Evolutionary conservation across 2,113 vertebrate genomes (phyloP), one percentile per base, ranked within the genome.

Genomic region (Pteropus alecto): DNA sequence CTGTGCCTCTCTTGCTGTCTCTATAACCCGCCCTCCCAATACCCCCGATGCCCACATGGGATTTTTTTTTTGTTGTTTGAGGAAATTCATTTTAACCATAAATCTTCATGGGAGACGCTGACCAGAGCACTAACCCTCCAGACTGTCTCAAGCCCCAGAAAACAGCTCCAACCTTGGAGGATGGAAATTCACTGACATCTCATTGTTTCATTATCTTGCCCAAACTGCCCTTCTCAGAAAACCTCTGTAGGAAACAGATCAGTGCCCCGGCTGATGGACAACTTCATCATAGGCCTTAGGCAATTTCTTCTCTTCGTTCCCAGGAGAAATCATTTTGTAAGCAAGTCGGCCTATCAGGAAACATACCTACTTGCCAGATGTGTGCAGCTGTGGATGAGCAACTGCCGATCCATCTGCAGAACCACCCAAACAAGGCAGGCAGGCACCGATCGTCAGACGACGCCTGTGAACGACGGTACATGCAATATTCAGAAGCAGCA

Each of bases 351-450:
- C 87, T 67, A 35, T 77, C 74, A 51, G 86, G 38, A 88, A 74
- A 41, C 60, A 87, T 83, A 97, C 96, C 97, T 96, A 92, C 16
- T 5, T 85, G 51, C 96, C 97, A 98, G 95, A 94, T 97, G 95
- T 77, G 41, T 60, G 81, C 95, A 95, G 94, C 96, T 96, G 86
- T 93, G 30, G 61, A 60, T 0, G 6, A 88, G 19, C 96, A 96
- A 96, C 68, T 98, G 96, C 74, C 13, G 6, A 28, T 54, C 86
- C 90, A 86, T 81, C 93, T 97, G 95, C 87, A 85, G 85, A 86
- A n/a, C 81, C n/a, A 28, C 48, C 71, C 65, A 35, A 82, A 92
- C 82, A 43, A 86, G 89, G 82, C 82, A 88, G 51, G 48, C 28
- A 18, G 5, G 81, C 79, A 41, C 65, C 2, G 48, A 77, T 92